Base-by-base conservation (phyloP, 2,113 vertebrate genomes). In the Microcebus lehilahytsara region DNA sequence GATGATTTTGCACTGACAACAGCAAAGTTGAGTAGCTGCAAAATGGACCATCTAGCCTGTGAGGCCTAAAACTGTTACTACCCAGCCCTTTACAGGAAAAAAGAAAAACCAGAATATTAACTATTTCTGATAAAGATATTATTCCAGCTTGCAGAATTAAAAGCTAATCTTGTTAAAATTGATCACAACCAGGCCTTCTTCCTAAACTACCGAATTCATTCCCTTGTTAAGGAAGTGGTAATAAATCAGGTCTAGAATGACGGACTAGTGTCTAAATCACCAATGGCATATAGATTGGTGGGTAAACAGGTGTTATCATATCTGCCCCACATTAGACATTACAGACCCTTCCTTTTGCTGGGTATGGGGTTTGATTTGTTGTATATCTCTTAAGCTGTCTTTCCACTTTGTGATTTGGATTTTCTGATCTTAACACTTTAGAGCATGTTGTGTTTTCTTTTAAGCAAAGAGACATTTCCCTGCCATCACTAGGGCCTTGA, bases 231-330 rank as follows among this genome's bases (percentile, higher is more conserved):
- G 17, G 37, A 40, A 67, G 67, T 0, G 27, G 30, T 8, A 30
- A 17, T 11, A 2, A 58, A 19, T 60, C 19, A 32, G 22, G 3
- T 71, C 66, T 53, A 58, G 37, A 85, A 42, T 16, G 53, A 85
- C 58, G 17, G 10, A 10, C 40, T 22, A 17, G 42, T 27, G 22
- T 40, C 49, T 58, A 67, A 16, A 25, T 34, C 60, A 5, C 51
- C 13, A 19, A n/a, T 9, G 32, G 10, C 46, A 34, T 8, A 37
- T 4, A 1, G 25, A 56, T 8, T 3, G 32, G 30, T 17, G 0
- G 25, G 51, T 64, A 30, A 58, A 53, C 17, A 60, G 71, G 9
- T 78, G 5, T 71, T 40, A 58, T 12, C 71, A 56, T 2, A 27
- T 13, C 30, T 77, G 34, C 34, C 64, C 64, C 42, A 53, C 1